Evolutionary conservation across 1,140 invertebrate species (phyloP), one percentile per base, ranked within the genome.

Genomic region (Triops longicaudatus): DNA sequence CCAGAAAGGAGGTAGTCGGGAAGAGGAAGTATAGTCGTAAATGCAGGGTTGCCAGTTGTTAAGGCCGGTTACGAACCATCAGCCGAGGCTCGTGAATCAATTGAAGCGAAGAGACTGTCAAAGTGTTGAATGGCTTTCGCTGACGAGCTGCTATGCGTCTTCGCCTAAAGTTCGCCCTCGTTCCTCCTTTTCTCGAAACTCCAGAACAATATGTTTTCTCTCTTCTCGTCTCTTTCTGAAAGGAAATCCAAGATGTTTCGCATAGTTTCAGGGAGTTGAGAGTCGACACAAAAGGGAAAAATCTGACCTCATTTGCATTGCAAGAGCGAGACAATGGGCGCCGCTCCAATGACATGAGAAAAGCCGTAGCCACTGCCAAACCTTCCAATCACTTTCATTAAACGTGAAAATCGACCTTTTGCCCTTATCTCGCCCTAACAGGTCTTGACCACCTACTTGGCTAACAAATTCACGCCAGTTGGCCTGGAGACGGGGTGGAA

Each of bases 111-210:
- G 10, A 63, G 50, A n/a, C 50, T 63, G 50, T 63, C 50, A 63
- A 63, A 63, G 50, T 63, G 50, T 63, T 63, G 50, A 63, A 63
- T 63, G 14, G 50, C 50, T 63, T 63, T 63, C 50, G 10, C 50
- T 63, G 50, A 63, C 50, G 50, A 63, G 50, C 50, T 63, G 14
- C 50, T 14, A 63, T 63, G 50, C 22, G 17, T 63, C 50, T 63
- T 63, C 50, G 17, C 22, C 22, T 22, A 63, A 22, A 6, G 7
- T 17, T 63, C 17, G 17, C 22, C 6, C 50, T n/a, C n/a, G n/a
- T n/a, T n/a, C 22, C 0, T 63, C 50, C 14, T 11, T 1, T 12
- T 14, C 44, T 63, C 44, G 14, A 5, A n/a, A 11, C 31, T 37
- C 31, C 31, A 37, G 31, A 37, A 37, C 31, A 37, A 37, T 37